Conservation (phyloP, 2,888 invertebrate genomes). For the Catocala sponsa region DNA sequence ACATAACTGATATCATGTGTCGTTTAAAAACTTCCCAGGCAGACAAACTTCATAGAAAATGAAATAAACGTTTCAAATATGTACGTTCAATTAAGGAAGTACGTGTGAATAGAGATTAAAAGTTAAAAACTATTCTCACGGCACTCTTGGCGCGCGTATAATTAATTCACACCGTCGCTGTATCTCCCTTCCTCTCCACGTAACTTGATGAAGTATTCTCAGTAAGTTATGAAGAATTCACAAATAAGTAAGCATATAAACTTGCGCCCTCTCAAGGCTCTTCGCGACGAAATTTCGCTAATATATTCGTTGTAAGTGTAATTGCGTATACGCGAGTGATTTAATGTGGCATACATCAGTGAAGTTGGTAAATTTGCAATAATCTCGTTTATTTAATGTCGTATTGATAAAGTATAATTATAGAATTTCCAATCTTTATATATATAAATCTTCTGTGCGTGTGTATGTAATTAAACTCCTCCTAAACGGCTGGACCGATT, state of each 20-base stretch:
- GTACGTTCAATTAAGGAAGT: neutral
- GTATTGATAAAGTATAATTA: neutral
- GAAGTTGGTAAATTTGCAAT: neutral
- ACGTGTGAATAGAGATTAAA: conserved; percentile 9
- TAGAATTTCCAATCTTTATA: neutral
- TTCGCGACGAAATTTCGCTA: conserved; percentile 18
- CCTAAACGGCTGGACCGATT: too few species aligned
- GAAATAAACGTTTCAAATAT: neutral
- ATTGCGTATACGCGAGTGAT: conserved; percentile 2
- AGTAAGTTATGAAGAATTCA: conserved; percentile 48
- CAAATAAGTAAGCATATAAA: conserved; percentile 43
- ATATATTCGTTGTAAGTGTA: conserved; percentile 13
- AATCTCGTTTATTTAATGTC: conserved; percentile 3
- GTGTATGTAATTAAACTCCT: too few species aligned
- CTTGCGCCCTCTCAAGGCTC: conserved; percentile 18
- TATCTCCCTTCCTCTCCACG: conserved; percentile 30
- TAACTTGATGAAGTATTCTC: conserved; percentile 57
- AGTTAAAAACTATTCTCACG: conserved; percentile 28
- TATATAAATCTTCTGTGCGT: too few species aligned
- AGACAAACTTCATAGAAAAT: too few species aligned
- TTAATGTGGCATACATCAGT: conserved; percentile 5
- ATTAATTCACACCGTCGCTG: conserved; percentile 37
- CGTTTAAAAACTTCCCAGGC: too few species aligned
- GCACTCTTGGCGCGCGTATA: conserved; percentile 17
- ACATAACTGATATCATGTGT: too few species aligned